A percentile compares a stretch with the other conserved stretches of the same genome.
phyloP scores from a whole-genome alignment of 2,113 vertebrate genomes.

The Fukomys damarensis region DNA sequence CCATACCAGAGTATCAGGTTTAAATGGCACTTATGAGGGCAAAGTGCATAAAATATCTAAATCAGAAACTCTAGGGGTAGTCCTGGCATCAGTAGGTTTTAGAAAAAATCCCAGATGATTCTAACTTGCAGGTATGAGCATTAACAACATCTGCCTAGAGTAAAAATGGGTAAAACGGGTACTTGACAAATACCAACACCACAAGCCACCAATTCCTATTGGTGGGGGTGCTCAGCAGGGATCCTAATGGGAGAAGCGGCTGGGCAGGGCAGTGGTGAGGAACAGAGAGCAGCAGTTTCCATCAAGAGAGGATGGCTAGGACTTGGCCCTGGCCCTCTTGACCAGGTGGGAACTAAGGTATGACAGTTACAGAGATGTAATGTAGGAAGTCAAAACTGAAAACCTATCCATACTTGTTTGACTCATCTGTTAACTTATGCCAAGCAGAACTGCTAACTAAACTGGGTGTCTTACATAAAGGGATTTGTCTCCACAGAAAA shows the following conservation, averaged over 20 bases:
- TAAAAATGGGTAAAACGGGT: background rate
- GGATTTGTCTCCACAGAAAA: background rate
- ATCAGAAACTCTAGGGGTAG: background rate
- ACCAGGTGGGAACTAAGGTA: background rate
- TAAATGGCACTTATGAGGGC: slow-evolving; percentile 2
- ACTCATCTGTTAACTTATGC: background rate
- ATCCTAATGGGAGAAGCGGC: background rate
- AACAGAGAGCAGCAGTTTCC: background rate
- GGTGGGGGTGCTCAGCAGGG: background rate
- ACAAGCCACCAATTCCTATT: background rate
- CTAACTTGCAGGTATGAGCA: background rate
- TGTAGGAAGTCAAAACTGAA: background rate
- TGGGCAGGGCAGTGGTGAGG: background rate
- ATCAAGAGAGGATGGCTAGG: background rate
- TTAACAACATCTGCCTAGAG: background rate
- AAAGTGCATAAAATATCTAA: background rate
- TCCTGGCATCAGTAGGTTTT: background rate
- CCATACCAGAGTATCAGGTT: background rate
- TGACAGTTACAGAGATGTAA: background rate
- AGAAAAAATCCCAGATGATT: slow-evolving; percentile 11
- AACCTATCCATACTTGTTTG: background rate
- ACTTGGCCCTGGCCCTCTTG: background rate
- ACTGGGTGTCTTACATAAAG: background rate
- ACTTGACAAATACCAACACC: background rate
- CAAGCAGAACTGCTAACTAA: background rate